phyloP scores from a whole-genome alignment of 2,888 invertebrate genomes.

The Cephus sareptanus region DNA sequence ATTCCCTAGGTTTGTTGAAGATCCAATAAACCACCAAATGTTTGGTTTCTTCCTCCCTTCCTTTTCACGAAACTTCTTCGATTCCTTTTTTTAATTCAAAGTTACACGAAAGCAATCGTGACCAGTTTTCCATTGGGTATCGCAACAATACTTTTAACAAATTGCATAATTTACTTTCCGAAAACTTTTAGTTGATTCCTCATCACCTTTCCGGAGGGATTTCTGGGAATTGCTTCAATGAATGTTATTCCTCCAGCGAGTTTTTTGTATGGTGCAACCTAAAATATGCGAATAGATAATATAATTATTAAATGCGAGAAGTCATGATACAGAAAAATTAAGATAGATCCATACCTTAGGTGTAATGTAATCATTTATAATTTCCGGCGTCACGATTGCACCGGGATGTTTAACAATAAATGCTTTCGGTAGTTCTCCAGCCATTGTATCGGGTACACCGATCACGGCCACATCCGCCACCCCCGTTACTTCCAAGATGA shows the following conservation, averaged over 20 bases:
- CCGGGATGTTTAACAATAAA: constrained; percentile 75
- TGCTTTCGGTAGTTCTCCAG: constrained; percentile 81
- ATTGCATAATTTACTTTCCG: background rate
- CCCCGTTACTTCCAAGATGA: constrained; percentile 77
- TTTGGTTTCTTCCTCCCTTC: too few species aligned
- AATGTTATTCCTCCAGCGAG: constrained; percentile 78
- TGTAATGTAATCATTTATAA: constrained; percentile 71
- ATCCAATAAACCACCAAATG: too few species aligned
- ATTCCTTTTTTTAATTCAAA: background rate
- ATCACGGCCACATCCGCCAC: constrained; percentile 84
- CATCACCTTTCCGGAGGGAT: constrained; percentile 81
- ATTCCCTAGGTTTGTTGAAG: too few species aligned
- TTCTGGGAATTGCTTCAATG: constrained; percentile 78
- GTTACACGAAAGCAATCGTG: background rate
- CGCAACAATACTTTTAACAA: background rate
- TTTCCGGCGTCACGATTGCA: constrained; percentile 70
- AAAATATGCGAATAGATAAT: background rate
- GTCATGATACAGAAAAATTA: background rate
- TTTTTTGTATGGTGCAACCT: constrained; percentile 78
- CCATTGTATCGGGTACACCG: constrained; percentile 76
- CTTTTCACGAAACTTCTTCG: too few species aligned
- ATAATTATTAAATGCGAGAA: too few species aligned
- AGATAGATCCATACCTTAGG: constrained; percentile 62
- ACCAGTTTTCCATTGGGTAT: background rate
- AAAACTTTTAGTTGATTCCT: constrained; percentile 74